Evolutionary conservation across 2,888 invertebrate species (phyloP).

Genomic region (Netelia virgata): DNA sequence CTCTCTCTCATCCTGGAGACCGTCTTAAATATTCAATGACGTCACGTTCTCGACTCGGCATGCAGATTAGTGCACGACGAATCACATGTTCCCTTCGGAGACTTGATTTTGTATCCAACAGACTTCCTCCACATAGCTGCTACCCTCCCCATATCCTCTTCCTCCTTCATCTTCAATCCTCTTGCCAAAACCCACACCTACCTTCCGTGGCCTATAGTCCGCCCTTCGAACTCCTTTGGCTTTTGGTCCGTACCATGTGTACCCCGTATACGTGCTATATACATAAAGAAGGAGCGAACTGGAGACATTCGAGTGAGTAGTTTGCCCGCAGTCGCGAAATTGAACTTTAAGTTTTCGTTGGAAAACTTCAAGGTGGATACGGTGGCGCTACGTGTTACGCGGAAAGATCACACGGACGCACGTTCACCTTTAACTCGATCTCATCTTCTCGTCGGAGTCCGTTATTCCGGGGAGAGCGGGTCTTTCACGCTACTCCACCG

Average conservation of each 20-base stretch:
- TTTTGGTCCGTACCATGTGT: conserved; percentile 33
- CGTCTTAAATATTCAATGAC: conserved; percentile 84
- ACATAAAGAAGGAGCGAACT: conserved; percentile 16
- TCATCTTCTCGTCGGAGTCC: conserved; percentile 25
- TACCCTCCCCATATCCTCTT: conserved; percentile 42
- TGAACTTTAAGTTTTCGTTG: conserved; percentile 62
- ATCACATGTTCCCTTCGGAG: conserved; percentile 79
- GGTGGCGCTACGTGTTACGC: background rate
- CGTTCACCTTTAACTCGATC: conserved; percentile 36
- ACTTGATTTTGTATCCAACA: conserved; percentile 79
- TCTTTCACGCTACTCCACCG: conserved; percentile 32
- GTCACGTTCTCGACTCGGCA: conserved; percentile 82
- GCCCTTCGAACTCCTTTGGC: conserved; percentile 51
- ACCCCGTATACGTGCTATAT: background rate
- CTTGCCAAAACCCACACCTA: conserved; percentile 45
- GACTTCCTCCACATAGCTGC: conserved; percentile 55
- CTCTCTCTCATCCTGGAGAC: conserved; percentile 66
- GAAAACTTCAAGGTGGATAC: conserved; percentile 14
- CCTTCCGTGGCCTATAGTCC: conserved; percentile 51
- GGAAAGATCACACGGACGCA: conserved; percentile 6
- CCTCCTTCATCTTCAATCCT: conserved; percentile 37
- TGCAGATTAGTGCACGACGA: conserved; percentile 82
- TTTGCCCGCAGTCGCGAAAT: conserved; percentile 62
- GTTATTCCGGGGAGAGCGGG: conserved; percentile 19
- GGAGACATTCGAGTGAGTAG: conserved; percentile 61